A percentile compares a stretch with the other conserved stretches of the same genome.
These are phyloP conservation scores for Latheticus oryzae DNA, from an alignment of 2,888 invertebrate genomes.

Conservation along the genomic window DNA sequence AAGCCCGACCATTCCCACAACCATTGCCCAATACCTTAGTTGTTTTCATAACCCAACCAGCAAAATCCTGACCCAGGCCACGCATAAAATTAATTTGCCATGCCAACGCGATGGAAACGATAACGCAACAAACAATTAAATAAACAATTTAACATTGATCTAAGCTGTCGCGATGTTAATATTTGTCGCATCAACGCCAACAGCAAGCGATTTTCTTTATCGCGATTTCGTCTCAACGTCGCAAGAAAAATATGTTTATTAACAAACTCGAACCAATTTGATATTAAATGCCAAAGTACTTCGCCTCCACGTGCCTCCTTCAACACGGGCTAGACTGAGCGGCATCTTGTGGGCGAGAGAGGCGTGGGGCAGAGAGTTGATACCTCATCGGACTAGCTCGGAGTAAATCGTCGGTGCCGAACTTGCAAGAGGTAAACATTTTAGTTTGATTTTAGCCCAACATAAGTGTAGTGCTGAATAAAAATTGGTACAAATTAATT, in stretches of 20 bases:
- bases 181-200: no score
- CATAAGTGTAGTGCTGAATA: slow-evolving; percentile 55
- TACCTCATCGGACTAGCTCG: slow-evolving; percentile 52
- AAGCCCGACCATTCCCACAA: not conserved
- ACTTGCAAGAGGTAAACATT: slow-evolving; percentile 63
- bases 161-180: no score
- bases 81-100: slow-evolving; percentile 32
- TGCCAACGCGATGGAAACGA: slow-evolving; percentile 17
- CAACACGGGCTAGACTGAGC: slow-evolving; percentile 58
- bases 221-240: slow-evolving; percentile 3
- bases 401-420: slow-evolving; percentile 51
- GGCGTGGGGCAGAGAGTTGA: slow-evolving; percentile 42
- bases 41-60: slow-evolving; percentile 7
- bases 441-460: slow-evolving; percentile 63
- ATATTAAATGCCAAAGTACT: slow-evolving; percentile 57
- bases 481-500: slow-evolving; percentile 41
- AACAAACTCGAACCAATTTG: slow-evolving; percentile 1
- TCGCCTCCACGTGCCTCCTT: slow-evolving; percentile 64
- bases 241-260: slow-evolving; percentile 27
- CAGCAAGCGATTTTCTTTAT: slow-evolving; percentile 10
- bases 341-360: slow-evolving; percentile 50
- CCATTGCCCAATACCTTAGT: not conserved
- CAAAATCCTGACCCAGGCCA: slow-evolving; percentile 34
- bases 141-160: slow-evolving; percentile 14
- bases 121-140: slow-evolving; percentile 23